Percentiles rank a stretch among this genome's conserved stretches.
Evolutionary conservation across 2,888 invertebrate genomes (phyloP).

Genomic region (Pseudococcus longispinus): DNA sequence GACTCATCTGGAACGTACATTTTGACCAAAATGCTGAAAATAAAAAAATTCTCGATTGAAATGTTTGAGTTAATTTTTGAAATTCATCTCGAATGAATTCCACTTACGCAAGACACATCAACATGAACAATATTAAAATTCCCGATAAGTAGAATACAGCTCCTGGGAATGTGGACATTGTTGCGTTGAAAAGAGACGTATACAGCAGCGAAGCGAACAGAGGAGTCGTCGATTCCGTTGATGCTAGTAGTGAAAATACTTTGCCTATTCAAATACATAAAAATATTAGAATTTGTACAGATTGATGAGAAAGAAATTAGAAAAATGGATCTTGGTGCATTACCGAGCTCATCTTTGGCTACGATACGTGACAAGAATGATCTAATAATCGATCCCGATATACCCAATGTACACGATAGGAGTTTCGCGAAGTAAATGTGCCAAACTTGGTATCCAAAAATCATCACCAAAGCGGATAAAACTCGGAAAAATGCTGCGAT

Average conservation of each 20-base stretch:
- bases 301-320: neutral
- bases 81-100: neutral
- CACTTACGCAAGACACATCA: neutral
- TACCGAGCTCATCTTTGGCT: neutral
- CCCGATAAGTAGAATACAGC: constrained; percentile 3
- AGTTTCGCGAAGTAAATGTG: neutral
- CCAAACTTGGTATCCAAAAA: neutral
- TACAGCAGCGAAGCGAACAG: neutral
- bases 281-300: neutral
- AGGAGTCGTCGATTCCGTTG: neutral
- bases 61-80: neutral
- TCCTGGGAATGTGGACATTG: neutral
- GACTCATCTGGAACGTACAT: neutral
- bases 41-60: neutral
- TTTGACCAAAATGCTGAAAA: neutral
- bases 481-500: neutral
- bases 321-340: neutral
- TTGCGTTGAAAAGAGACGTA: neutral
- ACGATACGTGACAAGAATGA: neutral
- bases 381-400: neutral
- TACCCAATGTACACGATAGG: neutral
- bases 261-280: neutral
- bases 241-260: constrained; percentile 29
- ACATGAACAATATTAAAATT: neutral
- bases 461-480: neutral